Base-by-base conservation (phyloP, 2,888 invertebrate genomes). In the Diadegma fenestrale region DNA sequence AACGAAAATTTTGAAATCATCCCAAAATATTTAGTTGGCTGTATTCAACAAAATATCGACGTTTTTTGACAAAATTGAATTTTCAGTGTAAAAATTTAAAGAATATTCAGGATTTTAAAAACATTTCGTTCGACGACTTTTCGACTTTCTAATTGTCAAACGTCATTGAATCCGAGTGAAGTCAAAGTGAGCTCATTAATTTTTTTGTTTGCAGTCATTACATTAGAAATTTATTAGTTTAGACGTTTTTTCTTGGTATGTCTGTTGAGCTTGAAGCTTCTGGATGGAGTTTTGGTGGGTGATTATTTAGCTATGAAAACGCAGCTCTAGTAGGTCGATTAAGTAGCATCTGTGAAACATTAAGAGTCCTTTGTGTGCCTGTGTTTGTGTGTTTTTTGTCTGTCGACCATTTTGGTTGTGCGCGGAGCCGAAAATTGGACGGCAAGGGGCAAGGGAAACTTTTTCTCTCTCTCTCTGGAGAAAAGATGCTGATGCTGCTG, bases 271-370 rank as follows among this genome's bases (percentile, higher is more conserved):
- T 26, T 7, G 43, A 30, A 48, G 12, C 26, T 30, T 4, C 22
- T 58, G 26, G 26, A 58, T 14, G 14, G 1, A 14, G n/a, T 30
- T 14, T n/a, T 19, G 19, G 22, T 48, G 5, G 37, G n/a, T 12
- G 48, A 76, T 51, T 48, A 51, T 66, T 77, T 41, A 68, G 66
- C 41, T 41, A 66, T 68, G 66, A 66, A 77, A 77, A 54, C 22
- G 14, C 54, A 72, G 0, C 14, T 41, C 63, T n/a, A 48, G 68
- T 78, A 5, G 8, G 71, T 71, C 7, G 33, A 82, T 72, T 43
- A 37, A 22, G 63, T 54, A 72, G 82, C 87, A 87, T 87, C 85
- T 87, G 87, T 77, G 58, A 68, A 58, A 80, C 81, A 87, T 87
- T 87, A 86, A 68, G 63, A 10, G 19, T 30, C 58, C 26, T 64